Conservation (phyloP, 2,113 vertebrate species). For the Dicrurus megarhynchus region DNA sequence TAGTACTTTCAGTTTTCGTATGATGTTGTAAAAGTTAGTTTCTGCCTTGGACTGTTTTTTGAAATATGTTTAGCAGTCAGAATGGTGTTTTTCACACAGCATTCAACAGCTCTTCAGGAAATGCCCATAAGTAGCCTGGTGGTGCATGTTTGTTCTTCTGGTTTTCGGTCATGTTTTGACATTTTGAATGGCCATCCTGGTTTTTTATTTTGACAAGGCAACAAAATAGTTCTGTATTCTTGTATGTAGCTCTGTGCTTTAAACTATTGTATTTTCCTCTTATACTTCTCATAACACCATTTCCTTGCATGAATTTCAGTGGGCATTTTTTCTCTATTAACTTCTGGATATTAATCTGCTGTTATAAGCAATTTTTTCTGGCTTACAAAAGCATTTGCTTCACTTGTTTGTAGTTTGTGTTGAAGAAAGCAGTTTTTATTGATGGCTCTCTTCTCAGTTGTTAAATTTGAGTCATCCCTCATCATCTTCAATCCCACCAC, state of each 20-base stretch:
- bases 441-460: not conserved
- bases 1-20: not conserved
- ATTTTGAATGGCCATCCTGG: not conserved
- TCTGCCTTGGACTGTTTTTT: not conserved
- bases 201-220: not conserved
- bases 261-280: not conserved
- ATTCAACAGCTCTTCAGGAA: not conserved
- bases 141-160: not conserved
- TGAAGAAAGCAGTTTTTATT: not conserved
- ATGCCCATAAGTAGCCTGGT: not conserved
- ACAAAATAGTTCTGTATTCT: not conserved
- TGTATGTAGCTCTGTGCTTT: not conserved
- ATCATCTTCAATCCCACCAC: not conserved
- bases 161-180: not conserved
- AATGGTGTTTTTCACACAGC: not conserved
- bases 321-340: not conserved
- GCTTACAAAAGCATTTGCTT: not conserved
- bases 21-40: not conserved
- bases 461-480: not conserved
- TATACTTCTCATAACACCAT: not conserved
- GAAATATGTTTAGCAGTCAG: not conserved
- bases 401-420: not conserved
- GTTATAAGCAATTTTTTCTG: not conserved
- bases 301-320: not conserved
- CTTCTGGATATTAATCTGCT: not conserved